These are phyloP conservation scores for Nematolebias whitei DNA, from an alignment of 2,113 vertebrate genomes.

Conservation along the genomic window DNA sequence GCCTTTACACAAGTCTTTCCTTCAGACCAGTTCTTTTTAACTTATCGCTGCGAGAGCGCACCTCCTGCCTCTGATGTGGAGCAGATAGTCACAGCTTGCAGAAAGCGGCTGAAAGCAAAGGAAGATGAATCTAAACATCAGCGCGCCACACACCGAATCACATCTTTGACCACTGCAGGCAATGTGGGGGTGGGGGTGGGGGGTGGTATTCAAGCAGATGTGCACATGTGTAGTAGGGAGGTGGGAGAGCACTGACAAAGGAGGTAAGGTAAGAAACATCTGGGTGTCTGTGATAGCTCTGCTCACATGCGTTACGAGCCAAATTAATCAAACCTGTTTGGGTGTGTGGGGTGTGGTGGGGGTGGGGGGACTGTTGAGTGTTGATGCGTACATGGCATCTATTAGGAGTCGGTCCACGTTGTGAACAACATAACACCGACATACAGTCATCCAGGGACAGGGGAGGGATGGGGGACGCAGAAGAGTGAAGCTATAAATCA, in stretches of 20 bases:
- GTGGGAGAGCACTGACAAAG: conserved; percentile 57
- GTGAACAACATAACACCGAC: conserved; percentile 52
- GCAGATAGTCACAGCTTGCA: conserved; percentile 42
- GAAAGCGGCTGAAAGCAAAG: conserved; percentile 40
- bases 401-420: conserved; percentile 70
- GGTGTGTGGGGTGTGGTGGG: too few species aligned
- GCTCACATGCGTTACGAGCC: conserved; percentile 68
- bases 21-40: conserved; percentile 38
- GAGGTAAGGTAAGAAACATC: conserved; percentile 74
- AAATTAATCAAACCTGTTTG: conserved; percentile 81
- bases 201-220: conserved; percentile 59
- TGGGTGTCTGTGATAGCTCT: conserved; percentile 77
- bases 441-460: conserved; percentile 53
- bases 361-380: conserved; percentile 49
- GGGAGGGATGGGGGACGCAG: conserved; percentile 30
- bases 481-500: conserved; percentile 64
- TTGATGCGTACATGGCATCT: conserved; percentile 37
- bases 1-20: conserved; percentile 16
- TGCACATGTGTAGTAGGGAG: conserved; percentile 20
- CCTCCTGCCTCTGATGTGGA: conserved; percentile 39
- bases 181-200: not conserved
- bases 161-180: conserved; percentile 44
- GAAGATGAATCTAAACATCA: conserved; percentile 55
- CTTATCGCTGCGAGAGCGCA: conserved; percentile 40
- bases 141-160: conserved; percentile 35